Evolutionary conservation across 2,797 vertebrate genomes (phyloP).

Genomic region (Sebastes kiyomatsui): DNA sequence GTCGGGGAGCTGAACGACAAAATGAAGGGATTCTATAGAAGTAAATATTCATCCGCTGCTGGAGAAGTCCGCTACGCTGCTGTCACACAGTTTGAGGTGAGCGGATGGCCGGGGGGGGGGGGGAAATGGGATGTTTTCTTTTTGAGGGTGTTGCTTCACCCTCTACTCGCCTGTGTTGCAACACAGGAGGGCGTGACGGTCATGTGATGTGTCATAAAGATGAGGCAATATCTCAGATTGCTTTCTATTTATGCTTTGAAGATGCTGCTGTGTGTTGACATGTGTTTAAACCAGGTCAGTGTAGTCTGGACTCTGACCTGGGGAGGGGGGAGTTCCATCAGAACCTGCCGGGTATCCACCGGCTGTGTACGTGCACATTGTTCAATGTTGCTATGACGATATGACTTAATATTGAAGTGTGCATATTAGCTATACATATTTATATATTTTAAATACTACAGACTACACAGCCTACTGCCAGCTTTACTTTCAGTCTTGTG

Average conservation of each 20-base stretch:
- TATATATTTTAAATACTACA: too few species aligned
- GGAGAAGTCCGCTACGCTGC: conserved; percentile 95
- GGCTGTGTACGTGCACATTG: not conserved
- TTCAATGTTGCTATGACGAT: too few species aligned
- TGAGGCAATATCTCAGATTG: not conserved
- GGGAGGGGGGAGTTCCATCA: not conserved
- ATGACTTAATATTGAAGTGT: too few species aligned
- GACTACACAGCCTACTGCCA: too few species aligned
- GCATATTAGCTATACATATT: too few species aligned
- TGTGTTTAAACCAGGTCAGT: not conserved
- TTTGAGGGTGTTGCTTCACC: conserved; percentile 25
- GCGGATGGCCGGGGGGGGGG: not conserved
- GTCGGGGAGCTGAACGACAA: conserved; percentile 98
- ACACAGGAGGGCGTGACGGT: conserved; percentile 6
- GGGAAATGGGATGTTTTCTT: not conserved
- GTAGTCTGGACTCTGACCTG: not conserved
- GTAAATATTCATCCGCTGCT: conserved; percentile 90
- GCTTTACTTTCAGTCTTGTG: too few species aligned
- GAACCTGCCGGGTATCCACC: not conserved
- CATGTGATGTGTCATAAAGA: conserved; percentile 21
- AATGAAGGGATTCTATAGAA: conserved; percentile 99
- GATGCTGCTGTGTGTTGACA: not conserved
- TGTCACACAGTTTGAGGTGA: conserved; percentile 98
- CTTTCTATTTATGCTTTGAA: not conserved
- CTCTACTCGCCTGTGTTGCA: conserved; percentile 15